Base-by-base conservation (phyloP, 2,113 vertebrate genomes). In the Urocitellus parryii region DNA sequence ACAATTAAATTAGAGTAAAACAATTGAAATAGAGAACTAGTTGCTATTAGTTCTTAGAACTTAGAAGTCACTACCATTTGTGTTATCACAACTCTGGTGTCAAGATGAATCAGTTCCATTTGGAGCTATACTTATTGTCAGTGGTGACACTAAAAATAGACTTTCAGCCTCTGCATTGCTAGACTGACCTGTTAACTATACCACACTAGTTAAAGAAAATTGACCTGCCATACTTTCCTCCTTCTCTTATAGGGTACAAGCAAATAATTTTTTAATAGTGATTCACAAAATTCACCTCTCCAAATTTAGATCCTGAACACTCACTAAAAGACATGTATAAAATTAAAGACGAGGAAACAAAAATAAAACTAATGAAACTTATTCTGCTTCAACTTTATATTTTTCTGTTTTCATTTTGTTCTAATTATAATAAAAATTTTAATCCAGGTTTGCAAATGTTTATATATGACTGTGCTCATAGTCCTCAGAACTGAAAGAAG, bases 1-100 rank as follows among this genome's bases (percentile, higher is more conserved):
- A 89, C 22, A 92, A 53, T 74, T 68, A 58, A 83, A 88, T 58
- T 45, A 84, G n/a, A n/a, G 32, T 32, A 81, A 86, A 90, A 58
- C 18, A 90, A 17, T 37, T 53, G 13, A 82, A 89, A 92, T 42
- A 82, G 20, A 88, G 25, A 22, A 27, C 58, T 12, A 14, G 17
- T 73, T 61, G 61, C 45, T 65, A 89, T 14, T 83, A 90, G 39
- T 42, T 42, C 39, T 27, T 63, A 90, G 10, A 89, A 86, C 17
- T 86, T 81, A 76, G 32, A 87, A 25, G 24, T 87, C 76, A 85
- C 12, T 8, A 58, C 4, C 7, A 76, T 58, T 94, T 81, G 37
- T 6, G n/a, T 42, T 73, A 25, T 11, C 86, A 17, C 63, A 56
- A 61, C 45, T 76, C 20, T 74, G 37, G 20, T 88, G 91, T 72